A percentile compares a stretch with the other conserved stretches of the same genome.
Conservation (phyloP, 1,140 invertebrate genomes). For the Apis florea region DNA sequence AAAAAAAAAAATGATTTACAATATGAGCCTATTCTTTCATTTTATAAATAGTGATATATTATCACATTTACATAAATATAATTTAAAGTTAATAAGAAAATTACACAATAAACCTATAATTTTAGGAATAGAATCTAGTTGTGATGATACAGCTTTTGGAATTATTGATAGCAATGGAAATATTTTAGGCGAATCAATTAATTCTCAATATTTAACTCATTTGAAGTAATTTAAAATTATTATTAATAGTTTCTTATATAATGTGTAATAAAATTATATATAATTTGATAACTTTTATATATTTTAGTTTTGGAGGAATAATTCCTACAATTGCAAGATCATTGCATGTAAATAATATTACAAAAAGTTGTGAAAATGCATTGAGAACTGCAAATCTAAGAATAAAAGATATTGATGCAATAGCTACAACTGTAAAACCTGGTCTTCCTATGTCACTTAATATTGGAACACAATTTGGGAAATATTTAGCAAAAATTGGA, state of each 20-base stretch:
- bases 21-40: background rate
- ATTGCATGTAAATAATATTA: conserved; percentile 91
- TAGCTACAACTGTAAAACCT: conserved; percentile 94
- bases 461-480: conserved; percentile 93
- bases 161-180: conserved; percentile 87
- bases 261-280: conserved; percentile 8
- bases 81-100: conserved; percentile 5
- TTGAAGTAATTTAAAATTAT: conserved; percentile 81
- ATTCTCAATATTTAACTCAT: conserved; percentile 89
- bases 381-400: conserved; percentile 84
- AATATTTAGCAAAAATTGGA: conserved; percentile 85
- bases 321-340: conserved; percentile 92
- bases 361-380: conserved; percentile 86
- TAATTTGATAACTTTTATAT: conserved; percentile 37
- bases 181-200: conserved; percentile 89
- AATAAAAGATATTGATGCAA: conserved; percentile 91
- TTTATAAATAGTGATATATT: background rate
- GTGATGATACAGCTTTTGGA: conserved; percentile 97
- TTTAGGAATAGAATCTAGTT: conserved; percentile 98
- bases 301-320: conserved; percentile 92
- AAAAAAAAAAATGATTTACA: background rate
- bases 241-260: background rate
- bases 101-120: conserved; percentile 74
- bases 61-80: too few species aligned
- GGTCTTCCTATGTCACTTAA: conserved; percentile 89